A percentile compares a stretch with the other conserved stretches of the same genome.
Conservation (phyloP, 2,113 vertebrate genomes). For the Okapia johnstoni region DNA sequence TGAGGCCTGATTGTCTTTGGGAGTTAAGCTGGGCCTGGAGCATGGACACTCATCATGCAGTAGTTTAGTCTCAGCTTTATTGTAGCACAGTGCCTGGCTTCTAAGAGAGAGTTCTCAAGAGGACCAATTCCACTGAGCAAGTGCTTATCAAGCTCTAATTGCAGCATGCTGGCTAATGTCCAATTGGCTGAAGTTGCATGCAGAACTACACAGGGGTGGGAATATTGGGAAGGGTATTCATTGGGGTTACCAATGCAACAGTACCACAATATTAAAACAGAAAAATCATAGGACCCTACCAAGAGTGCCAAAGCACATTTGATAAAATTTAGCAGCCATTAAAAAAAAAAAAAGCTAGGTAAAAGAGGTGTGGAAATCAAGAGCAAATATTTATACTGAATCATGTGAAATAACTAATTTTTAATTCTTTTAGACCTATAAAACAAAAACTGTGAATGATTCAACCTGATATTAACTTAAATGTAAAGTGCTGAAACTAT, state of each 20-base stretch:
- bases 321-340: background rate
- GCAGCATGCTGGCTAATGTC: background rate
- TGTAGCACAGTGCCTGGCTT: background rate
- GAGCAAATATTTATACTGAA: background rate
- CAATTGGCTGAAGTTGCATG: background rate
- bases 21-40: background rate
- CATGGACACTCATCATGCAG: background rate
- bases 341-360: background rate
- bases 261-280: background rate
- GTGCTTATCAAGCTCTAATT: background rate
- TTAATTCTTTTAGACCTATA: background rate
- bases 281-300: background rate
- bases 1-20: background rate
- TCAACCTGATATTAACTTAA: background rate
- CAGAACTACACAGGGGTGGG: background rate
- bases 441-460: background rate
- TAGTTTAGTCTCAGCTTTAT: background rate
- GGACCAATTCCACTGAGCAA: background rate
- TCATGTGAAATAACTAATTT: background rate
- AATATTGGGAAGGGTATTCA: background rate
- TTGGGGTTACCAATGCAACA: background rate
- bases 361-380: background rate
- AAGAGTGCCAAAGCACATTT: background rate
- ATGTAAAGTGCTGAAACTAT: background rate
- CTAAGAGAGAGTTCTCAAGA: background rate